Base-by-base conservation (phyloP, 2,113 vertebrate species). In the Mungos mungo region DNA sequence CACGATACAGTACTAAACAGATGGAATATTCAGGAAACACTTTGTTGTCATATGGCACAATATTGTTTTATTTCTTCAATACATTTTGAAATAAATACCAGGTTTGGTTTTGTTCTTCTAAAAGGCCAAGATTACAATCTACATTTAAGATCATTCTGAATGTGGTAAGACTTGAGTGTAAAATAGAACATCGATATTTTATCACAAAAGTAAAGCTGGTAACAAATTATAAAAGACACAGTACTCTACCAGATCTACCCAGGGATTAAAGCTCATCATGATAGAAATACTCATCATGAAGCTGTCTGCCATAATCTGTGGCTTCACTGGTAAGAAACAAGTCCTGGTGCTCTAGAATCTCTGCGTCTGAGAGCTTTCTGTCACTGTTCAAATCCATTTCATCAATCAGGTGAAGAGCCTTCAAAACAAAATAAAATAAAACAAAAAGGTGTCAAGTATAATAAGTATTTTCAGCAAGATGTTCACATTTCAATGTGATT, bases 321-420 rank as follows among this genome's bases (percentile, higher is more conserved):
- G 99, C 99, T 99, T 99, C 99, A 0, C 99, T 99, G 98, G 99
- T 99, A 94, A 99, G 99, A 95, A 99, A 99, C 79, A 99, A 98
- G 80, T 99, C 99, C 97, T 99, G 99, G 96, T 99, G 99, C 98
- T 99, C 98, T 83, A 99, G 98, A 95, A 99, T 99, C 98, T 99
- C 99, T 11, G 94, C 97, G 95, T 99, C 98, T 0, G 99, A 99
- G 63, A 99, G 99, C 97, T 98, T 99, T 31, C 98, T 98, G 77
- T 99, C 99, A 33, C 97, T 99, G 95, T 99, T 98, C 19, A 98
- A 98, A 98, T 99, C 99, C 99, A 99, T 99, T 98, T 99, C 99
- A 95, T 99, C 99, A 76, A 99, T 99, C 18, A 99, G 99, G 95
- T 99, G 99, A 97, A 99, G 97, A 90, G 99, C 99, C 99, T 99